Evolutionary conservation across 2,113 vertebrate species (phyloP).

Genomic region (Morone saxatilis): DNA sequence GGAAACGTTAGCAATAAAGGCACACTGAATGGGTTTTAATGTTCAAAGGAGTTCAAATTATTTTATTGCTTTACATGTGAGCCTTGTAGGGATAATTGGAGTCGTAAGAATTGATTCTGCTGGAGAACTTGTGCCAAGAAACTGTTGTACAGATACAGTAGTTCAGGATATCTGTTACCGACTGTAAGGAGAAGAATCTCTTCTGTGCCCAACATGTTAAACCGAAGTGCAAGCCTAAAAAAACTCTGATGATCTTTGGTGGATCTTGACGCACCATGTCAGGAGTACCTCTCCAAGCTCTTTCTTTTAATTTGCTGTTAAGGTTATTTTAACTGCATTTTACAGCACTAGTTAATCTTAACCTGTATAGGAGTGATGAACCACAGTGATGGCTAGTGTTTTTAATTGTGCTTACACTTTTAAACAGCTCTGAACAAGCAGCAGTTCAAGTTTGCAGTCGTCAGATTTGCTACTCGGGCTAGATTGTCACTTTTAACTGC

Average conservation of each 20-base stretch:
- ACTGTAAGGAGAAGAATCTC: constrained; percentile 10
- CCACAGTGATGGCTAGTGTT: constrained; percentile 22
- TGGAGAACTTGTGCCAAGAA: constrained; percentile 36
- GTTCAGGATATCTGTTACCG: constrained; percentile 32
- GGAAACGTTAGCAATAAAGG: neutral
- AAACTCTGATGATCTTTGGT: constrained; percentile 9
- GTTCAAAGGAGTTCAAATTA: constrained; percentile 2
- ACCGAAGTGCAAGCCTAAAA: constrained; percentile 23
- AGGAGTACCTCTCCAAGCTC: constrained; percentile 3
- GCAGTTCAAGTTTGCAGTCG: constrained; percentile 32
- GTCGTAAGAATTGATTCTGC: constrained; percentile 7
- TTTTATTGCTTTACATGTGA: constrained; percentile 33
- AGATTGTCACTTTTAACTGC: constrained; percentile 59
- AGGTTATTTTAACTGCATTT: constrained; percentile 63
- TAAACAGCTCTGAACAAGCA: constrained; percentile 46
- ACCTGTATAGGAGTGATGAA: constrained; percentile 39
- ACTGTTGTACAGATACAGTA: constrained; percentile 42
- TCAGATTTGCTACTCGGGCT: constrained; percentile 58
- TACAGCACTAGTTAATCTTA: constrained; percentile 48
- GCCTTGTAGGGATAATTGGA: constrained; percentile 28
- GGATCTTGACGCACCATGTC: neutral
- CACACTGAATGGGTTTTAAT: constrained; percentile 41
- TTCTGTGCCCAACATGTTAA: constrained; percentile 17
- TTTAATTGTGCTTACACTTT: constrained; percentile 53
- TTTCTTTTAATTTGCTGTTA: constrained; percentile 45